Conservation (phyloP, 2,113 vertebrate genomes). For the Dicerorhinus sumatrensis region DNA sequence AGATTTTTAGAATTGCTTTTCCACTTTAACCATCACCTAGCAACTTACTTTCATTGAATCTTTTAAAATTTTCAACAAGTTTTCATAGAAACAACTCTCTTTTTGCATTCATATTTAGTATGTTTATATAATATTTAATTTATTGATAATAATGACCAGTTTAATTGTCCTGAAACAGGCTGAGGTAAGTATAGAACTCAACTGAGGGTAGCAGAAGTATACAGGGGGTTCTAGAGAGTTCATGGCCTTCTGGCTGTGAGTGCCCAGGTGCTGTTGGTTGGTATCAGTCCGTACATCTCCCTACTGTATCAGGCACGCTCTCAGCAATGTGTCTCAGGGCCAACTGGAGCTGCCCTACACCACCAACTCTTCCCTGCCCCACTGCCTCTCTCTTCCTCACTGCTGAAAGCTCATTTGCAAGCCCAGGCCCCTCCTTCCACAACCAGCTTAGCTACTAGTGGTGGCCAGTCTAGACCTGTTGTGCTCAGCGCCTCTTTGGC, state of each 20-base stretch:
- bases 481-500: background rate
- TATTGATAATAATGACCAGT: background rate
- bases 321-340: background rate
- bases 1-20: conserved; percentile 44
- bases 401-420: background rate
- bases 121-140: background rate
- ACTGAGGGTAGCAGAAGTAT: background rate
- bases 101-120: background rate
- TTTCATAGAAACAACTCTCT: background rate
- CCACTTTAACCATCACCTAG: background rate
- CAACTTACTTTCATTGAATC: background rate
- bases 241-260: background rate
- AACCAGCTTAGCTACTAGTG: background rate
- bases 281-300: background rate
- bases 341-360: background rate
- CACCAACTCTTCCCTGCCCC: background rate
- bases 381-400: background rate
- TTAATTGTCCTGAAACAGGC: background rate
- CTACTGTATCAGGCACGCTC: background rate
- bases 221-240: background rate
- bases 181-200: background rate
- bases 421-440: background rate
- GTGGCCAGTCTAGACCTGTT: background rate
- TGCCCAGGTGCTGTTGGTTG: background rate
- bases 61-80: conserved; percentile 29